Evolutionary conservation across 1,140 invertebrate species (phyloP).

Genomic region (Drosophila elegans): DNA sequence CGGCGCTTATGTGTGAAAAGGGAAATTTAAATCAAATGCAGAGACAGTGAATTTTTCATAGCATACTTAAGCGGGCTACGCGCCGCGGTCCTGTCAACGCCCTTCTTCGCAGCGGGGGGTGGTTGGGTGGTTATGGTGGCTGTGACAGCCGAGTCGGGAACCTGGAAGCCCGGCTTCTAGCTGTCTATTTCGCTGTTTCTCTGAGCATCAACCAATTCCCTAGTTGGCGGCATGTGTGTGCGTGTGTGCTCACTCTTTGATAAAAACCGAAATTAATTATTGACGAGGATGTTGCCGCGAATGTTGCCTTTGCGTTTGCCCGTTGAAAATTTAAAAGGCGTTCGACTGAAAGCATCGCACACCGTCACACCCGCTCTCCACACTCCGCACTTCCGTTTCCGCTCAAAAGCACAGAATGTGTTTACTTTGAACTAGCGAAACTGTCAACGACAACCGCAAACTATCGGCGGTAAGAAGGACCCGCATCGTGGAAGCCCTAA

Average conservation of each 20-base stretch:
- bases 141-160: neutral
- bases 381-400: conserved; percentile 60
- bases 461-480: conserved; percentile 47
- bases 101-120: conserved; percentile 14
- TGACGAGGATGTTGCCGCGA: conserved; percentile 59
- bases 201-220: conserved; percentile 64
- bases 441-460: conserved; percentile 72
- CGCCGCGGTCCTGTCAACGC: conserved; percentile 44
- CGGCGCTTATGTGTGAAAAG: conserved; percentile 56
- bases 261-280: conserved; percentile 83
- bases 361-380: conserved; percentile 2
- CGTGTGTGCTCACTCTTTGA: conserved; percentile 60
- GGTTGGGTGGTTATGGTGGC: neutral
- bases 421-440: conserved; percentile 76
- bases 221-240: conserved; percentile 12
- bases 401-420: conserved; percentile 67
- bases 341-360: conserved; percentile 71
- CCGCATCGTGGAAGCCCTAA: conserved; percentile 44
- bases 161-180: conserved; percentile 7
- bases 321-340: conserved; percentile 79
- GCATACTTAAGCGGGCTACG: conserved; percentile 61
- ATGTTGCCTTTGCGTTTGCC: conserved; percentile 43
- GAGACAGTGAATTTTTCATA: conserved; percentile 75
- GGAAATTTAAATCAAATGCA: conserved; percentile 79
- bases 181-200: conserved; percentile 66